Evolutionary conservation across 1,140 invertebrate genomes (phyloP), one percentile per base, ranked within the genome.

Genomic region (Drosophila pallidifrons): DNA sequence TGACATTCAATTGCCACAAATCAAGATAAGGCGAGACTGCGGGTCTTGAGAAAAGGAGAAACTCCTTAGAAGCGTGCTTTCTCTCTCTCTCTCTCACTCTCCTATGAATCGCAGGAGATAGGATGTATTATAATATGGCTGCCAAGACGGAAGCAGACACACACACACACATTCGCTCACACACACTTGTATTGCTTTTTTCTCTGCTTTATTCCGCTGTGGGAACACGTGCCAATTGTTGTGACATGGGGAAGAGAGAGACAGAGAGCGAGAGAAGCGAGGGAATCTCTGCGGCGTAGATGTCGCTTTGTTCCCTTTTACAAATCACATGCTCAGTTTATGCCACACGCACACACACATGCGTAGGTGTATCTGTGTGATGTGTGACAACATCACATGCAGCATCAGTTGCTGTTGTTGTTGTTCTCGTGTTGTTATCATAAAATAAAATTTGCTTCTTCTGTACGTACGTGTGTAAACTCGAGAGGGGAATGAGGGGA

Each of bases 1-100:
- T 78, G 70, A 77, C 78, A 78, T 80, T 77, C 71, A 75, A 77
- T 77, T 70, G 75, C 70, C 77, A 80, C 75, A 80, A 80, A 77
- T 77, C 75, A 77, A 77, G 75, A 77, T 77, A 77, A 72, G 75
- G 58, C 65, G 59, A 25, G 20, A 46, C 52, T 43, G 11, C 41
- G 41, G 41, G 41, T 5, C 41, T 38, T 38, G 55, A 30, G 43
- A 57, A 32, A 54, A 65, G 54, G 28, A 54, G 45, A 49, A 65
- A 45, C 28, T 32, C 43, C 20, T 25, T 43, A 20, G 7, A 25
- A 3, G 20, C 20, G 15, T 1, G 15, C 15, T 15, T 25, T 3
- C 16, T 20, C 20, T 25, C 47, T 32, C 28, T 1, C 30, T 54
- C n/a, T 52, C 52, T 8, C 10, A 5, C 38, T 13, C 3, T 54